phyloP scores from a whole-genome alignment of 2,113 vertebrate genomes.

The Phodopus roborovskii region DNA sequence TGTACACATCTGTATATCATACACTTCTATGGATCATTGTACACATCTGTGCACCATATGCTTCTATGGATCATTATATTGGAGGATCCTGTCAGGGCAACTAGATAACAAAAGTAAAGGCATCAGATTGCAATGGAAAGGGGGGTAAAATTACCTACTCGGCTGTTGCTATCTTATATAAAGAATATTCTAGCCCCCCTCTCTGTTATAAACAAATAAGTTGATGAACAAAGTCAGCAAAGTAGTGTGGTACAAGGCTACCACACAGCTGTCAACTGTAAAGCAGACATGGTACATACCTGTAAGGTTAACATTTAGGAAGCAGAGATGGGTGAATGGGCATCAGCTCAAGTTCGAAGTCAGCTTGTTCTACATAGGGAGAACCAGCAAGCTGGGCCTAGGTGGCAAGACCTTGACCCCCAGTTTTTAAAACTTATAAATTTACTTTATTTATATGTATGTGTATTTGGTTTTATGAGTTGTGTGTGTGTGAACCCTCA shows the following conservation, averaged over 20 bases:
- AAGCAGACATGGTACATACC: fast-evolving
- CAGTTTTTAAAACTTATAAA: neutral
- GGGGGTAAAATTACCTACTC: neutral
- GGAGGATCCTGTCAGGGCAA: neutral
- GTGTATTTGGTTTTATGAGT: neutral
- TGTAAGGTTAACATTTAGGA: neutral
- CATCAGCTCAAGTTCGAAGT: neutral
- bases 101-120: neutral
- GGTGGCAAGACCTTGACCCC: neutral
- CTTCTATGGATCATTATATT: too few species aligned
- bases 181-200: neutral
- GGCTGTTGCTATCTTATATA: neutral
- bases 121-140: neutral
- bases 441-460: neutral
- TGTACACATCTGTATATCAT: too few species aligned
- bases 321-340: neutral
- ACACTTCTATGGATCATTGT: too few species aligned
- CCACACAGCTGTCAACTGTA: neutral
- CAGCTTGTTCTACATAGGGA: neutral
- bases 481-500: neutral
- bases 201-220: neutral
- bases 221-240: neutral
- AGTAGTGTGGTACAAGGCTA: neutral
- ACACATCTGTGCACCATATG: too few species aligned
- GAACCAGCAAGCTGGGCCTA: neutral